Evolutionary conservation across 2,113 vertebrate species (phyloP).

Genomic region (Alethe castanea): DNA sequence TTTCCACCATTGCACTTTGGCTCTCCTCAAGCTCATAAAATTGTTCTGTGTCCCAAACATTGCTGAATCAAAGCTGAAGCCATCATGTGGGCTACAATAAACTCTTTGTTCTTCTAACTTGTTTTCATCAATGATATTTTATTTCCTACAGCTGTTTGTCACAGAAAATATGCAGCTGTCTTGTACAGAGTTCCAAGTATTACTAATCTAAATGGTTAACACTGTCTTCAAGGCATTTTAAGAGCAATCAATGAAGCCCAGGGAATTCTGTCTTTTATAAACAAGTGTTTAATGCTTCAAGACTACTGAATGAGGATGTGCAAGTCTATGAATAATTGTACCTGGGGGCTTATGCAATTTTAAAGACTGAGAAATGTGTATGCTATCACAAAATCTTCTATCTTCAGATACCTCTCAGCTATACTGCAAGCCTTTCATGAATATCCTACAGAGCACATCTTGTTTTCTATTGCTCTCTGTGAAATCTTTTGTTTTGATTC

Average conservation of each 20-base stretch:
- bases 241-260: conserved; percentile 8
- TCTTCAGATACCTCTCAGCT: background rate
- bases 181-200: background rate
- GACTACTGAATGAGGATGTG: background rate
- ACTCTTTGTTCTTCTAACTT: conserved; percentile 56
- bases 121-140: conserved; percentile 53
- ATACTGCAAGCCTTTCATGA: background rate
- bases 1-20: conserved; percentile 1
- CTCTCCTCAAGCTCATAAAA: conserved; percentile 17
- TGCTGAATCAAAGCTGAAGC: conserved; percentile 55
- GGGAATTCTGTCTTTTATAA: conserved; percentile 40
- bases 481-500: conserved; percentile 46
- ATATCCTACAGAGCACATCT: conserved; percentile 2
- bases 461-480: conserved; percentile 9
- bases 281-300: conserved; percentile 31
- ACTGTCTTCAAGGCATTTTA: conserved; percentile 22
- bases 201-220: conserved; percentile 26
- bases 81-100: conserved; percentile 37
- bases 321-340: background rate
- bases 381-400: background rate
- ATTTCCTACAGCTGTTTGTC: conserved; percentile 29
- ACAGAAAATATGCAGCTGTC: conserved; percentile 45
- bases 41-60: conserved; percentile 22
- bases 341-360: conserved; percentile 2
- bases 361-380: conserved; percentile 13